Evolutionary conservation across 2,113 vertebrate genomes (phyloP).

Genomic region (Ailuropoda melanoleuca): DNA sequence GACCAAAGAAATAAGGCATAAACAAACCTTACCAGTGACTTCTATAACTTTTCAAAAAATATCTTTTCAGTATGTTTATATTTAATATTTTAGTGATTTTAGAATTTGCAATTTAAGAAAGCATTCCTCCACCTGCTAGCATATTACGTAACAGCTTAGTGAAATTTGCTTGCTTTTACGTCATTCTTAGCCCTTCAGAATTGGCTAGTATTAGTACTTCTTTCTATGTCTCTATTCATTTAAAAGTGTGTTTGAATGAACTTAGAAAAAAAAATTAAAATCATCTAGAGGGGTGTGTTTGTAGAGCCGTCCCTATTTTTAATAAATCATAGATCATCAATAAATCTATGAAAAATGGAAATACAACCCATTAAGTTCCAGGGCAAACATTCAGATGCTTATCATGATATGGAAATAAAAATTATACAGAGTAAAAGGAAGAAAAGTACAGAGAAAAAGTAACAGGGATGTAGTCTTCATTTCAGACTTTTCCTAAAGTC

Average conservation of each 20-base stretch:
- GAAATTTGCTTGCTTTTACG: not conserved
- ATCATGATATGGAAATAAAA: not conserved
- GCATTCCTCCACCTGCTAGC: not conserved
- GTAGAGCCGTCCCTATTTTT: not conserved
- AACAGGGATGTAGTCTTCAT: not conserved
- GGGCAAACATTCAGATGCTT: not conserved
- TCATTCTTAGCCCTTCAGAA: not conserved
- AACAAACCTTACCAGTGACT: not conserved
- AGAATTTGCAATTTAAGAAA: not conserved
- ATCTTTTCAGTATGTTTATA: not conserved
- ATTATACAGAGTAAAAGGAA: not conserved
- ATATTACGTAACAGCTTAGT: no score
- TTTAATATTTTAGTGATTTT: not conserved
- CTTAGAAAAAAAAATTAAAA: not conserved
- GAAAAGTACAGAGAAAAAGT: not conserved
- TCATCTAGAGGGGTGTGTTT: not conserved
- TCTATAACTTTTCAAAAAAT: not conserved
- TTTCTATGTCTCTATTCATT: not conserved
- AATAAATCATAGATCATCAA: not conserved
- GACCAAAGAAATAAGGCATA: not conserved
- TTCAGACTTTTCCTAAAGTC: not conserved
- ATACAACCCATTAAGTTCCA: not conserved
- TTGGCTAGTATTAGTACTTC: not conserved
- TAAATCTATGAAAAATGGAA: not conserved
- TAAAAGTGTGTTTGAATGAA: not conserved